phyloP scores from a whole-genome alignment of 1,140 invertebrate species.

The Nilaparvata lugens region DNA sequence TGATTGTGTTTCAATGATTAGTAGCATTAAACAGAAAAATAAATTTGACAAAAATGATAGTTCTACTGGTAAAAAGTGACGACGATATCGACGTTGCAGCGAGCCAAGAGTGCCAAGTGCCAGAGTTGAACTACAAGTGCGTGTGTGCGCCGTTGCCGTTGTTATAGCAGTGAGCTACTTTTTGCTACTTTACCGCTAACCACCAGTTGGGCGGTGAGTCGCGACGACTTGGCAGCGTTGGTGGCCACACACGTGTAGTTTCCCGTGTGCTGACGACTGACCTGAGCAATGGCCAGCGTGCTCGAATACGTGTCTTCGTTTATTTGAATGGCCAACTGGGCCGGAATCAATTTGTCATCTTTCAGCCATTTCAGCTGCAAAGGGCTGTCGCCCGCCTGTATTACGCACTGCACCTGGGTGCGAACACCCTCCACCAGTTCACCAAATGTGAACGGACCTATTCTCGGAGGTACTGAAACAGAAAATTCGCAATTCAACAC shows the following conservation, averaged over 20 bases:
- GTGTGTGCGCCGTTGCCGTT: too few relatives aligned
- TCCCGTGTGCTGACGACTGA: constrained; percentile 49
- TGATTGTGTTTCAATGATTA: too few relatives aligned
- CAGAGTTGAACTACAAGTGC: neutral
- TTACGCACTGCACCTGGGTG: constrained; percentile 52
- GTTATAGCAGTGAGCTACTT: neutral
- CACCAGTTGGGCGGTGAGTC: constrained; percentile 21
- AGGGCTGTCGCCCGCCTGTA: constrained; percentile 49
- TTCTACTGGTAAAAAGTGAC: too few relatives aligned
- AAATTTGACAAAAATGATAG: too few relatives aligned
- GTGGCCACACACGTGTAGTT: constrained; percentile 64
- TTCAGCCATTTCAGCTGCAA: constrained; percentile 51
- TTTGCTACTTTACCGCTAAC: constrained; percentile 25
- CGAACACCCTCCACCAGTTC: constrained; percentile 49
- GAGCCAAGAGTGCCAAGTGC: neutral
- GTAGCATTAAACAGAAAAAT: too few relatives aligned
- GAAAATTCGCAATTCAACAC: neutral
- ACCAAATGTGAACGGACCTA: constrained; percentile 47
- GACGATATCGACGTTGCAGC: too few relatives aligned
- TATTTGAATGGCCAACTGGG: constrained; percentile 25
- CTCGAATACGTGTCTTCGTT: constrained; percentile 27
- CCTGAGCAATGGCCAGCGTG: constrained; percentile 40
- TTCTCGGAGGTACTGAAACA: constrained; percentile 49
- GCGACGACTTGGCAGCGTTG: constrained; percentile 44
- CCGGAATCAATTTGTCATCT: constrained; percentile 39